Conservation (phyloP, 2,888 invertebrate species). For the Amiota minor region DNA sequence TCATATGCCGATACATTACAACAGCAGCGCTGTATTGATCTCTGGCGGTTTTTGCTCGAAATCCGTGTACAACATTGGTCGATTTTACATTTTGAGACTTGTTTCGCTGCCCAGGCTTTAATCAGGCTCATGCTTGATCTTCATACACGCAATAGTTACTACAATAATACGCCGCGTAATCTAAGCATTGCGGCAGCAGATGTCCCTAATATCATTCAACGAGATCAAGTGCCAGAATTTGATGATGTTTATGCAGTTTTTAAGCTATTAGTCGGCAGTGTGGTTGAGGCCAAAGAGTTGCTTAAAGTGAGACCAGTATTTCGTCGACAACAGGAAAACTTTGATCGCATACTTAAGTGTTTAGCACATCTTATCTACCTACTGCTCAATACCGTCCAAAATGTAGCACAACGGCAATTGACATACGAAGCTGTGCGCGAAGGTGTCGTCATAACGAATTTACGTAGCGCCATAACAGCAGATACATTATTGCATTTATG, state of each 20-base stretch:
- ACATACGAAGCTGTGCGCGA: constrained; percentile 75
- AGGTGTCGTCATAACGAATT: constrained; percentile 75
- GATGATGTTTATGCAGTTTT: constrained; percentile 83
- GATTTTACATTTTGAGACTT: constrained; percentile 84
- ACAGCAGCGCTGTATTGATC: constrained; percentile 88
- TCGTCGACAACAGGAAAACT: constrained; percentile 85
- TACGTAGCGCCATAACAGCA: constrained; percentile 80
- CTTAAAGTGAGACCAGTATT: constrained; percentile 80
- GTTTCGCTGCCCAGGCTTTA: constrained; percentile 88
- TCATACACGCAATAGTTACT: constrained; percentile 77
- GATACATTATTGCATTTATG: constrained; percentile 90
- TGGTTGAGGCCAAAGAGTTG: constrained; percentile 76
- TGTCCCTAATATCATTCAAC: constrained; percentile 59
- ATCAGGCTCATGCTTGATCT: constrained; percentile 87
- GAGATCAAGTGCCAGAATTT: constrained; percentile 77
- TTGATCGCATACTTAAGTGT: constrained; percentile 86
- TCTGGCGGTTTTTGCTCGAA: constrained; percentile 89
- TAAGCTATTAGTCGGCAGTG: constrained; percentile 78
- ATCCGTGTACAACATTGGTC: constrained; percentile 86
- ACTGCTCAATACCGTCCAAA: constrained; percentile 77
- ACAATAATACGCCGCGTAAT: constrained; percentile 52
- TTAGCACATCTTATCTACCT: constrained; percentile 85
- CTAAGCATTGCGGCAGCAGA: constrained; percentile 41
- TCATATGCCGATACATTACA: constrained; percentile 82
- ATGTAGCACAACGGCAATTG: constrained; percentile 74